phyloP scores from a whole-genome alignment of 1,140 invertebrate species.

The Ridgeia piscesae region DNA sequence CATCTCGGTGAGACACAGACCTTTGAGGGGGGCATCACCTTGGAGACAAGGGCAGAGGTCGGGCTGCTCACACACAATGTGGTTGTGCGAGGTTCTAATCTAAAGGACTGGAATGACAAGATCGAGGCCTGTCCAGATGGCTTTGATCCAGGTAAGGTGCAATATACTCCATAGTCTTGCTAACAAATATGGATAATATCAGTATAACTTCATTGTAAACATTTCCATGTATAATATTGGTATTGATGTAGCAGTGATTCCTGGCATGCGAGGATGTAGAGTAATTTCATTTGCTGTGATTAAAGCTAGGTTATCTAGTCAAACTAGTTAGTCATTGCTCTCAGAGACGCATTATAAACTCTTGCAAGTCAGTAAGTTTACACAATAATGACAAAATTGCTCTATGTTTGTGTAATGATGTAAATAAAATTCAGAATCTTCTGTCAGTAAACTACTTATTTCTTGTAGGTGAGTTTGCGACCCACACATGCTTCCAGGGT shows the following conservation, averaged over 20 bases:
- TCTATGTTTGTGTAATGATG: background rate
- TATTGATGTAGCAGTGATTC: no score
- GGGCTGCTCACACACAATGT: slow-evolving; percentile 34
- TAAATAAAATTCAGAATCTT: background rate
- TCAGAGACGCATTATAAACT: no score
- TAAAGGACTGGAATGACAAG: slow-evolving; percentile 23
- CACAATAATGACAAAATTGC: no score
- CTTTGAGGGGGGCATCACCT: slow-evolving; percentile 13
- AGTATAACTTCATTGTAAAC: no score
- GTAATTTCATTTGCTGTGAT: background rate
- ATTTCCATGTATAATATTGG: background rate
- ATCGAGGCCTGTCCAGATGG: slow-evolving; percentile 31
- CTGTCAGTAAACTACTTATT: background rate
- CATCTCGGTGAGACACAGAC: slow-evolving; percentile 44
- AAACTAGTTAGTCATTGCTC: no score
- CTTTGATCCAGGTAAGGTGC: slow-evolving; percentile 34
- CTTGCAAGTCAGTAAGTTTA: no score
- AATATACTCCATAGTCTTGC: no score
- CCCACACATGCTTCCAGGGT: slow-evolving; percentile 41
- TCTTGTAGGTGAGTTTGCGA: slow-evolving; percentile 42
- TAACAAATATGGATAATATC: no score
- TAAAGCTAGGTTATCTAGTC: no score
- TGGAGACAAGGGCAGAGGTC: slow-evolving; percentile 21
- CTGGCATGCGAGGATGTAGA: no score
- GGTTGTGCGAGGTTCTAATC: slow-evolving; percentile 29